phyloP scores from a whole-genome alignment of 1,140 invertebrate species.

The Melipona quadrifasciata region DNA sequence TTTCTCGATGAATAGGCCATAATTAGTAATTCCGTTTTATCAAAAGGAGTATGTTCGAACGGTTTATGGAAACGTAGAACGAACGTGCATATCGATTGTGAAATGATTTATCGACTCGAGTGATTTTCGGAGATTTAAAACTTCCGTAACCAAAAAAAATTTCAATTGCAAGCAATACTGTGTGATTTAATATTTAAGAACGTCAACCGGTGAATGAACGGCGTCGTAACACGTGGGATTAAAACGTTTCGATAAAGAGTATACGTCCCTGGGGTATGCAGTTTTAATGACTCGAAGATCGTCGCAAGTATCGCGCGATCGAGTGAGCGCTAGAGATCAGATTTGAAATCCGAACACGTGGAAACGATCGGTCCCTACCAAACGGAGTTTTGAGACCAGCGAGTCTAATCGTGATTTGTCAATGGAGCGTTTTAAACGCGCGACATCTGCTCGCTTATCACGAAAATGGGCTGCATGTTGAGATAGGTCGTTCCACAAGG shows the following conservation, averaged over 20 bases:
- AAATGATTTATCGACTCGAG: not conserved
- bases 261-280: too few relatives aligned
- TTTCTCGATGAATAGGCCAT: not conserved
- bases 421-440: slow-evolving; percentile 57
- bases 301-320: too few relatives aligned
- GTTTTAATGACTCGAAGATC: not conserved
- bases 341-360: not conserved
- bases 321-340: not conserved
- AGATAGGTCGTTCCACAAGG: slow-evolving; percentile 79
- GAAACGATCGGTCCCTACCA: not conserved
- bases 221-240: too few relatives aligned
- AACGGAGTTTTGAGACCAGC: not conserved
- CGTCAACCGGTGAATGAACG: not conserved
- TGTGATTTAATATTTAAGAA: not conserved
- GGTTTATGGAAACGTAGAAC: too few relatives aligned
- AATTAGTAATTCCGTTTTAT: slow-evolving; percentile 8
- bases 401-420: slow-evolving; percentile 9
- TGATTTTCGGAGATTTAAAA: too few relatives aligned
- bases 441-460: slow-evolving; percentile 63
- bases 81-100: too few relatives aligned
- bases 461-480: slow-evolving; percentile 75
- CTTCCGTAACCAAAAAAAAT: too few relatives aligned
- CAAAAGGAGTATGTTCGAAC: not conserved
- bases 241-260: not conserved
- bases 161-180: not conserved